phyloP scores from a whole-genome alignment of 2,797 vertebrate species.

The Syndactyla subalaris region DNA sequence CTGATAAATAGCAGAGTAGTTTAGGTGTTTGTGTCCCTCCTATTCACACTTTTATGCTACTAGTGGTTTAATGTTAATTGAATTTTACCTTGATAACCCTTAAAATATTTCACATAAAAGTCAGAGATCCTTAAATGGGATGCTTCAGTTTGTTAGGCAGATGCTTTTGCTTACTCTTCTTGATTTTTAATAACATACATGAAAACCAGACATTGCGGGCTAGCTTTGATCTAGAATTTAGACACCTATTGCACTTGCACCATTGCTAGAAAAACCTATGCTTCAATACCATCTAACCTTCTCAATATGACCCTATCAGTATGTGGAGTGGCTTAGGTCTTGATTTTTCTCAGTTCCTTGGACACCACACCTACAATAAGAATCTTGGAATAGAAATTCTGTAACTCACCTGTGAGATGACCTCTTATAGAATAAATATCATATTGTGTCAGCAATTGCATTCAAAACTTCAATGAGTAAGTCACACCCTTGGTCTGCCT shows the following conservation, averaged over 20 bases:
- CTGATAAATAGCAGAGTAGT: background rate
- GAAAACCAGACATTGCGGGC: background rate
- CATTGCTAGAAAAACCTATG: background rate
- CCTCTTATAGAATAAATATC: background rate
- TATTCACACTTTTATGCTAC: background rate
- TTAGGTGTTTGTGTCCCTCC: background rate
- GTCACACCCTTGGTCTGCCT: background rate
- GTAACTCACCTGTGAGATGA: background rate
- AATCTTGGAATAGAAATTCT: background rate
- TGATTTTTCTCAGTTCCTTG: background rate
- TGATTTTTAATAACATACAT: background rate
- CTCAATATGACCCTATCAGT: background rate
- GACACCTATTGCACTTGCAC: background rate
- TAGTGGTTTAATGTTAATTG: background rate
- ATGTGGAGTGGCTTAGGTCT: background rate
- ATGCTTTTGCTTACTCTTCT: background rate
- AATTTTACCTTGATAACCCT: slow-evolving; percentile 8
- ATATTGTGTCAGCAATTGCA: background rate
- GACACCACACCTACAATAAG: background rate
- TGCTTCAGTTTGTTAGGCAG: background rate
- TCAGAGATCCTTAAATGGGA: background rate
- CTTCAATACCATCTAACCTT: background rate
- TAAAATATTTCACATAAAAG: slow-evolving; percentile 10
- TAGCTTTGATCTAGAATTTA: slow-evolving; percentile 10
- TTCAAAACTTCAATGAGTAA: background rate